Evolutionary conservation across 2,113 vertebrate genomes (phyloP), one percentile per base, ranked within the genome.

Genomic region (Nycticebus coucang): DNA sequence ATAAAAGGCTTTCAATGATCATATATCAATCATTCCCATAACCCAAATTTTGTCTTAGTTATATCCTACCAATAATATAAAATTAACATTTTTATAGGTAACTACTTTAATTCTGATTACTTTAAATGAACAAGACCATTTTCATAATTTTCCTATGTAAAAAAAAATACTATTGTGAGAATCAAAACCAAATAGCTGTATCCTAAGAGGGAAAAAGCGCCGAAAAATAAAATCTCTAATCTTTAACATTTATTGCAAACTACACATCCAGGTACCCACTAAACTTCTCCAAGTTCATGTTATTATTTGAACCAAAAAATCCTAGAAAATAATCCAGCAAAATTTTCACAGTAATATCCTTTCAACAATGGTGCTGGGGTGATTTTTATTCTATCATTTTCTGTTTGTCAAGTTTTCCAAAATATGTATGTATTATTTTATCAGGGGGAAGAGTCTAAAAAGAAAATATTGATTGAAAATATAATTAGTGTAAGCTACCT

Each of bases 161-260:
- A 57, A 50, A 95, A 90, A 82, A 80, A 72, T 60, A 77, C 33
- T 26, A 96, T 9, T 57, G 9, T 83, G 12, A 66, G 6, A 94
- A 68, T 68, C 22, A 74, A 64, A 96, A 90, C 30, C 74, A 87
- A 96, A 85, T 12, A 89, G 28, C 28, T 81, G 4, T 79, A 37
- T 79, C 35, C 13, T 53, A 75, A 60, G 22, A 21, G 10, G 7
- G 8, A 4, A 33, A 79, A 35, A 50, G 19, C 22, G 79, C 10
- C 71, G 41, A 95, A 96, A 97, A 96, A 78, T 72, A 78, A 91
- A 95, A 82, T 80, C 28, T 60, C 82, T 59, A 89, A 91, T n/a
- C 30, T 50, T 77, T 77, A 83, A 83, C 30, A 85, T 60, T 93
- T 80, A 89, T 22, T 59, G 55, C 24, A 94, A 60, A 75, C 74